Base-by-base conservation (phyloP, 2,797 vertebrate genomes). In the Arrhamphus sclerolepis region DNA sequence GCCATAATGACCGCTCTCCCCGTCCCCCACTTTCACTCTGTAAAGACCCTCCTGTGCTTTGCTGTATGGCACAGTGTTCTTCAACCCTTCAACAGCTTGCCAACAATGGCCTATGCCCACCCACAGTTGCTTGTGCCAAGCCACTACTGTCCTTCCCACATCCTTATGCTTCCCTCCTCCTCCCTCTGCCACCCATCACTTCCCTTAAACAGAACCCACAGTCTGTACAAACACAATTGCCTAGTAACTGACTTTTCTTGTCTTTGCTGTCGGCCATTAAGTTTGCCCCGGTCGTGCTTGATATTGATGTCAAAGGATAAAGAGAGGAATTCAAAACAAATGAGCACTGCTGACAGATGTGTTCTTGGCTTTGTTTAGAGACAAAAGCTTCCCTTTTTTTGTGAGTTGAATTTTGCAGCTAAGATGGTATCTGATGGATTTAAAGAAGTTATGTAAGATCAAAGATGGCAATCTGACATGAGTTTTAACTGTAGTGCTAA, bases 1-100 rank as follows among this genome's bases (percentile, higher is more conserved):
- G 72, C 76, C 67, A 66, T 88, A 92, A 92, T 87, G 68, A 88
- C 78, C 76, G 72, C 78, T 83, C 44, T 84, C 74, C 81, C 51
- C 22, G 52, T 75, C 64, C 50, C 70, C 80, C 76, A 79, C 83
- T 87, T 70, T 80, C 70, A 75, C 82, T 87, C 72, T 62, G 73
- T 83, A 80, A 83, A 88, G 87, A 70, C 43, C 55, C 66, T 84
- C 41, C 20, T 58, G 31, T 74, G 65, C 69, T 66, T 34, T 46
- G 54, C 56, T 64, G 17, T 63, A 62, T 52, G 48, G 64, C 63
- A 56, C 11, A 57, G 76, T 72, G 44, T 75, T 75, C 59, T 71
- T 28, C 65, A 65, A 56, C 57, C 73, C 59, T 71, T 28, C 65
- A 65, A 56, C 57, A 60, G 26, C 40, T 65, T 57, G 60, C 52